These are phyloP conservation scores for Pangasius djambal DNA, from an alignment of 2,797 vertebrate genomes.

Conservation along the genomic window DNA sequence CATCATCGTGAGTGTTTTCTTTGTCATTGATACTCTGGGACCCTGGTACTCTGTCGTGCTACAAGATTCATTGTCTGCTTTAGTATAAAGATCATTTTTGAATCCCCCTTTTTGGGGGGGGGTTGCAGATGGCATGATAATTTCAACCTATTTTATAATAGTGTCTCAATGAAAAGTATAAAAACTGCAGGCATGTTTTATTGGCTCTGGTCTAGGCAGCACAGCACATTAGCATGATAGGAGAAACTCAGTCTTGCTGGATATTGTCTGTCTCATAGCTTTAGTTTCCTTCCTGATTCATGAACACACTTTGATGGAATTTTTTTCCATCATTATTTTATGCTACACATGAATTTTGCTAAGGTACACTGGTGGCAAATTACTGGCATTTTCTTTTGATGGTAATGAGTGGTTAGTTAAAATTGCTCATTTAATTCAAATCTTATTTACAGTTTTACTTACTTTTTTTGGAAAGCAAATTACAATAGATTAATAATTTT, in stretches of 20 bases:
- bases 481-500: not conserved
- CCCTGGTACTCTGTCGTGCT: too few relatives aligned
- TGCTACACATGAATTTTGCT: not conserved
- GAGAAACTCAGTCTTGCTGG: not conserved
- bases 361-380: not conserved
- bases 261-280: not conserved
- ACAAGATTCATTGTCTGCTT: not conserved
- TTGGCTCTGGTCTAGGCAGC: not conserved
- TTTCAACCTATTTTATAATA: not conserved
- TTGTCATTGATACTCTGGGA: not conserved
- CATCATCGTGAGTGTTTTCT: not conserved
- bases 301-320: not conserved
- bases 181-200: not conserved
- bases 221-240: not conserved
- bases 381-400: not conserved
- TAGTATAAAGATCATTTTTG: too few relatives aligned
- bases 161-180: not conserved
- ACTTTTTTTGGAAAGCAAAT: not conserved
- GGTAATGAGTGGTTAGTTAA: not conserved
- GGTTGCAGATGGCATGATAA: too few relatives aligned
- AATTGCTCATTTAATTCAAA: not conserved
- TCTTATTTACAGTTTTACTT: slow-evolving; percentile 1
- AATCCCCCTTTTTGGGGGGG: not conserved
- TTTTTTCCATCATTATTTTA: not conserved
- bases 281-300: not conserved